These are phyloP conservation scores for Yasuhikotakia modesta DNA, from an alignment of 2,797 vertebrate genomes.

Conservation along the genomic window DNA sequence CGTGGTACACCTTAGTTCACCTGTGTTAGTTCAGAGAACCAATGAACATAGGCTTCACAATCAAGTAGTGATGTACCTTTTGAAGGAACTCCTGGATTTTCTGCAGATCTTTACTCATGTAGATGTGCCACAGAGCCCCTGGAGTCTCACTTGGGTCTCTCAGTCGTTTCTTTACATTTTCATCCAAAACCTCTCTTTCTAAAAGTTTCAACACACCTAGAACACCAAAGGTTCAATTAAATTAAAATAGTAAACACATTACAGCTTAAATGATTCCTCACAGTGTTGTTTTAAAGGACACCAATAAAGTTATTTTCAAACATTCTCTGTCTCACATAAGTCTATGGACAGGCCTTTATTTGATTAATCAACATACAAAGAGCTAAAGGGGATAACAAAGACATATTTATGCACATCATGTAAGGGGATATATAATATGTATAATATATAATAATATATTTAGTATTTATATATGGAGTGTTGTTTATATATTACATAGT, in stretches of 20 bases:
- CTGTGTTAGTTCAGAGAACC: background rate
- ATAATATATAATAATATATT: no score
- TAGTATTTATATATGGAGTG: no score
- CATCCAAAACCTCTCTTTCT: constrained; percentile 93
- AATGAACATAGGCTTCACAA: background rate
- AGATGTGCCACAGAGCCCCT: constrained; percentile 97
- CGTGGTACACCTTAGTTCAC: background rate
- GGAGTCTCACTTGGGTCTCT: constrained; percentile 92
- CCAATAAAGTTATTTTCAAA: background rate
- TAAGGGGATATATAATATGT: no score
- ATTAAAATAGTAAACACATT: constrained; percentile 1
- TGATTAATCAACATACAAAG: no score
- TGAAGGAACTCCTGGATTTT: constrained; percentile 92
- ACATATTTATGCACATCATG: background rate
- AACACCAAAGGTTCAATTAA: background rate
- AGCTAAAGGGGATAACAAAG: no score
- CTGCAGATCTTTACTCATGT: constrained; percentile 90
- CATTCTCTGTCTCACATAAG: no score
- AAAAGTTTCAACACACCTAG: constrained; percentile 91
- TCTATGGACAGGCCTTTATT: no score
- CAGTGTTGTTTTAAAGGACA: constrained; percentile 19
- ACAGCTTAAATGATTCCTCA: background rate
- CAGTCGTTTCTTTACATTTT: constrained; percentile 86
- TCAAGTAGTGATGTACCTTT: constrained; percentile 78
- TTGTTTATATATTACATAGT: no score